These are phyloP conservation scores for Notarius quadriscutis DNA, from an alignment of 2,113 vertebrate genomes.

Conservation along the genomic window DNA sequence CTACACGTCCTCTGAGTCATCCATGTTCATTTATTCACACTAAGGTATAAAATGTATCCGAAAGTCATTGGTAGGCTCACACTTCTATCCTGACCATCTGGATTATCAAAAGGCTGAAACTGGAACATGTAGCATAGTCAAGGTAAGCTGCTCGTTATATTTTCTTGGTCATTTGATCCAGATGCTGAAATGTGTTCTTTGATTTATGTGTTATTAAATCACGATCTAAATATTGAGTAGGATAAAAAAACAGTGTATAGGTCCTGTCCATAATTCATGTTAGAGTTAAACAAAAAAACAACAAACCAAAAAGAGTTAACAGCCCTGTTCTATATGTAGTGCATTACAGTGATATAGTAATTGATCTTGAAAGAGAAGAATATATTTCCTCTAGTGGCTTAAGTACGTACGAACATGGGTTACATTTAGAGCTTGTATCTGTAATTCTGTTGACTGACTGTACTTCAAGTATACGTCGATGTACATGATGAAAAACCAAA, in stretches of 20 bases:
- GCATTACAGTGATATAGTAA: not conserved
- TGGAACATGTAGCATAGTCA: not conserved
- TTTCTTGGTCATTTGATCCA: not conserved
- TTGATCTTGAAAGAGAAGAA: not conserved
- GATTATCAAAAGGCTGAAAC: not conserved
- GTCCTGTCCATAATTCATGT: not conserved
- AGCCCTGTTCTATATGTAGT: not conserved
- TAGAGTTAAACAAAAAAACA: not conserved
- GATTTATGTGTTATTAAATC: not conserved
- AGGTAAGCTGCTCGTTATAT: not conserved
- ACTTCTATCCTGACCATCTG: constrained; percentile 11
- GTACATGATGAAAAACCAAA: not conserved
- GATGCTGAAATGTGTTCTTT: not conserved
- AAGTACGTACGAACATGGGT: not conserved
- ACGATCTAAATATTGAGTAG: not conserved
- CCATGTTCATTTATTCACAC: not conserved
- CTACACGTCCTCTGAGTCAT: constrained; percentile 9
- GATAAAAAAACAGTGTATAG: not conserved
- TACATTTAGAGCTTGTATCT: not conserved
- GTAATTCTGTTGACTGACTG: no score
- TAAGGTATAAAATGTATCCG: not conserved
- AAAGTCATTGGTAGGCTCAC: not conserved
- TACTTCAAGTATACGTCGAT: not conserved
- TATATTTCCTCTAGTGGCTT: not conserved
- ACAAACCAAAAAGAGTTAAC: not conserved